phyloP scores from a whole-genome alignment of 2,797 vertebrate species.

The Pangasius sanitwongsei region DNA sequence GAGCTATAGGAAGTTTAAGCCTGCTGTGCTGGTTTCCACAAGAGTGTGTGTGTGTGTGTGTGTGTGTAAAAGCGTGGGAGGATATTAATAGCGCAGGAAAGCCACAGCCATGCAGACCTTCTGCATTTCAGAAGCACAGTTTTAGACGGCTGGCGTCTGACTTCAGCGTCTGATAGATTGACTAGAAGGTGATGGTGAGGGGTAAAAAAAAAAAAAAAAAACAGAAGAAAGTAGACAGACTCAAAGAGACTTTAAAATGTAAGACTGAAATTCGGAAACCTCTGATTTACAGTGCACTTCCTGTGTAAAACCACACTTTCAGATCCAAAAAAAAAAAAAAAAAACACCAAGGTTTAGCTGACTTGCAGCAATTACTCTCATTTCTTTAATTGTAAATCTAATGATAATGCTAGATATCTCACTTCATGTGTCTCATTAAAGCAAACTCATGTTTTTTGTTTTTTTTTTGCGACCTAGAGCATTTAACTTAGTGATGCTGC shows the following conservation, averaged over 20 bases:
- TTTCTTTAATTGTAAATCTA: not conserved
- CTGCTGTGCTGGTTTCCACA: slow-evolving; percentile 18
- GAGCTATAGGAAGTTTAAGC: slow-evolving; percentile 20
- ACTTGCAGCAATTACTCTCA: not conserved
- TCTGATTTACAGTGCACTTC: slow-evolving; percentile 42
- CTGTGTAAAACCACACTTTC: slow-evolving; percentile 43
- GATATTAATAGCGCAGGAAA: slow-evolving; percentile 79
- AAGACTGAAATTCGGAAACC: not conserved
- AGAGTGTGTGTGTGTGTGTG: slow-evolving; percentile 55
- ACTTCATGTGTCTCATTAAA: slow-evolving; percentile 15
- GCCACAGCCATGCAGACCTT: slow-evolving; percentile 59
- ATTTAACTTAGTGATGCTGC: not conserved
- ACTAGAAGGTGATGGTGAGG: slow-evolving; percentile 45
- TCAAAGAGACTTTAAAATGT: not conserved
- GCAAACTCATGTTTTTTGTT: not conserved
- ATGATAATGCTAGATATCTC: not conserved
- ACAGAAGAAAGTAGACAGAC: slow-evolving; percentile 51
- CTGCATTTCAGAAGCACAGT: slow-evolving; percentile 44
- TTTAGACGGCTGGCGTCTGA: slow-evolving; percentile 34
- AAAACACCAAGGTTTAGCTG: not conserved
- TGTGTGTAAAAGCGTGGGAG: slow-evolving; percentile 48
- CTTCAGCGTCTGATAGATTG: slow-evolving; percentile 16
- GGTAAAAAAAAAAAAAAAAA: not conserved
- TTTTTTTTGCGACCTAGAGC: not conserved
- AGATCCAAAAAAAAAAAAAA: not conserved